Percentiles rank a stretch among this genome's conserved stretches.
These are phyloP conservation scores for Zapus hudsonius DNA, from an alignment of 2,113 vertebrate species.

Conservation along the genomic window DNA sequence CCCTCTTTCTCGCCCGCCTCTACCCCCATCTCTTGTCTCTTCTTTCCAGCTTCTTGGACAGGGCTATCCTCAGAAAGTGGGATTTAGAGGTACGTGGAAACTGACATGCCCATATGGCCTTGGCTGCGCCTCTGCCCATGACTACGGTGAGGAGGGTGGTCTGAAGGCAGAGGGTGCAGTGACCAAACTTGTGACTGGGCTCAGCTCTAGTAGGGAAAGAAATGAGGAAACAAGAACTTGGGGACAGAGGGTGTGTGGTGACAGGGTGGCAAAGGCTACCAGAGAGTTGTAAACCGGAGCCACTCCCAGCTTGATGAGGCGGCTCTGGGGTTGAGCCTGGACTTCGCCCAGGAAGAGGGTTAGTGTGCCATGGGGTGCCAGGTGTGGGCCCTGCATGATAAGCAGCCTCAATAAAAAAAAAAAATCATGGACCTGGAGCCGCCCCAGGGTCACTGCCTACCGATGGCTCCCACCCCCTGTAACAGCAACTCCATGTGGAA, in stretches of 20 bases:
- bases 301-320: conserved; percentile 70
- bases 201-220: background rate
- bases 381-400: conserved; percentile 61
- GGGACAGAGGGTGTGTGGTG: background rate
- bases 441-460: background rate
- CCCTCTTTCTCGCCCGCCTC: too few species aligned
- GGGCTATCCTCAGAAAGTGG: background rate
- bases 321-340: conserved; percentile 45
- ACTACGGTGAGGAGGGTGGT: background rate
- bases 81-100: background rate
- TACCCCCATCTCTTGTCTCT: background rate
- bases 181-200: background rate
- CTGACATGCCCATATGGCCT: background rate
- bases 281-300: conserved; percentile 35
- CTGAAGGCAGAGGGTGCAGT: background rate
- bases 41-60: background rate
- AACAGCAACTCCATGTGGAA: conserved; percentile 89
- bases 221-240: conserved; percentile 51
- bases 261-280: conserved; percentile 41
- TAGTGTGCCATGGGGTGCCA: background rate
- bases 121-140: background rate
- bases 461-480: conserved; percentile 72
- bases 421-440: background rate
- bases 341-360: conserved; percentile 68
- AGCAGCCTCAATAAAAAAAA: conserved; percentile 60